Percentiles rank a stretch among this genome's conserved stretches.
These are phyloP conservation scores for Sisor rabdophorus DNA, from an alignment of 2,113 vertebrate genomes.

Conservation along the genomic window DNA sequence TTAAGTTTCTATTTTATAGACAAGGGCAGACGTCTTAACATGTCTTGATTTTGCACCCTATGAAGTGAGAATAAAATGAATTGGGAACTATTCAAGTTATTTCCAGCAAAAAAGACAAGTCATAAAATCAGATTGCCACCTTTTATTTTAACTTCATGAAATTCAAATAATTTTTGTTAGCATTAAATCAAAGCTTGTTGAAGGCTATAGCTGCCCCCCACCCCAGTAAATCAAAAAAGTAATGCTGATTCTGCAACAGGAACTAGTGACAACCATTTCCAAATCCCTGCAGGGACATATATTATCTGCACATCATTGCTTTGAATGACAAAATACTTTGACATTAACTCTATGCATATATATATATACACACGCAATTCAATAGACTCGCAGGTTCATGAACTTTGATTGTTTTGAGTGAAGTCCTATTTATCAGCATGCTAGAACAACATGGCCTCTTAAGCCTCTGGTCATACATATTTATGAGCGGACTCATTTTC, in stretches of 20 bases:
- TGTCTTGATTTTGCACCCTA: not conserved
- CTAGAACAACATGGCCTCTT: constrained; percentile 18
- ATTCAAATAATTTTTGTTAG: too few species aligned
- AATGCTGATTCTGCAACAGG: constrained; percentile 4
- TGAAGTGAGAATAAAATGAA: not conserved
- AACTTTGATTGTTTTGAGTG: not conserved
- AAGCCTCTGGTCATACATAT: constrained; percentile 42
- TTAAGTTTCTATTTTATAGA: not conserved
- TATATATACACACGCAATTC: not conserved
- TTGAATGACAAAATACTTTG: not conserved
- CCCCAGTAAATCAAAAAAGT: not conserved
- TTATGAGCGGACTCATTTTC: constrained; percentile 19
- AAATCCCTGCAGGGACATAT: not conserved
- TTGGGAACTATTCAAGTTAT: not conserved
- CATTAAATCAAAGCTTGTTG: too few species aligned
- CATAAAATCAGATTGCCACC: too few species aligned
- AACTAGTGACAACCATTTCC: not conserved
- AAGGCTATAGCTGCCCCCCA: not conserved
- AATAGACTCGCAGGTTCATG: not conserved
- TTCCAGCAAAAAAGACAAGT: too few species aligned
- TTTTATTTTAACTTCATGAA: too few species aligned
- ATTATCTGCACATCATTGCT: not conserved
- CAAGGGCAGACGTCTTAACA: not conserved
- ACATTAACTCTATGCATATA: not conserved
- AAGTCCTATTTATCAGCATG: not conserved